Evolutionary conservation across 2,888 invertebrate genomes (phyloP), one percentile per base, ranked within the genome.

Genomic region (Eupithecia vulgata): DNA sequence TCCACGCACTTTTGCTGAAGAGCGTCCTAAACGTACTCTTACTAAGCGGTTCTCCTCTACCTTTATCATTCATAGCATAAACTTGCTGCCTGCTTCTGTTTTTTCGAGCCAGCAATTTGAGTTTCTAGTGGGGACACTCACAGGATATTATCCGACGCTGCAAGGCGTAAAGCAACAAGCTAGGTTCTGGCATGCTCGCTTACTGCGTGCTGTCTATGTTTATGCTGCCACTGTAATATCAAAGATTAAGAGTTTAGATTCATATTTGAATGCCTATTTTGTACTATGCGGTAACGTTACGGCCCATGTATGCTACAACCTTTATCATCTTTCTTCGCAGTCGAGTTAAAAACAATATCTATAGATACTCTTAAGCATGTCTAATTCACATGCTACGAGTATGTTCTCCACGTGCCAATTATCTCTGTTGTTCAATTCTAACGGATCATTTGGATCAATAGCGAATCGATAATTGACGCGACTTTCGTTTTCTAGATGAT

Each of bases 341-440:
- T 17, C 17, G 17, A 45, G 45, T 48, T n/a, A 52, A 52, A 52
- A 52, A 21, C 48, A 15, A 17, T 30, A 5, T 15, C 30, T 13
- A 59, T 15, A 48, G 5, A 7, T 34, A 30, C 7, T 34, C 15
- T 34, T 17, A n/a, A 70, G 62, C 59, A n/a, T 59, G 12, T 62
- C 70, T 66, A 73, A 73, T 73, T 69, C 69, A 69, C 73, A 73
- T 52, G 67, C 70, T 67, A 25, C 8, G 7, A 13, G 25, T 25
- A 70, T 67, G 45, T 67, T 73, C 62, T 70, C 62, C 48, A 69
- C 10, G 40, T 17, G 21, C 21, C 65, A 59, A 66, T 70, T 70
- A 70, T 52, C 17, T 57, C 40, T n/a, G 65, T 67, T 67, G 62
- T 70, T 42, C 61, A 62, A 52, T 73, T 73, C 70, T 73, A 69